Percentiles rank a stretch among this genome's conserved stretches.
These are phyloP conservation scores for Erpobdella octoculata DNA, from an alignment of 2,888 invertebrate species.

Conservation along the genomic window DNA sequence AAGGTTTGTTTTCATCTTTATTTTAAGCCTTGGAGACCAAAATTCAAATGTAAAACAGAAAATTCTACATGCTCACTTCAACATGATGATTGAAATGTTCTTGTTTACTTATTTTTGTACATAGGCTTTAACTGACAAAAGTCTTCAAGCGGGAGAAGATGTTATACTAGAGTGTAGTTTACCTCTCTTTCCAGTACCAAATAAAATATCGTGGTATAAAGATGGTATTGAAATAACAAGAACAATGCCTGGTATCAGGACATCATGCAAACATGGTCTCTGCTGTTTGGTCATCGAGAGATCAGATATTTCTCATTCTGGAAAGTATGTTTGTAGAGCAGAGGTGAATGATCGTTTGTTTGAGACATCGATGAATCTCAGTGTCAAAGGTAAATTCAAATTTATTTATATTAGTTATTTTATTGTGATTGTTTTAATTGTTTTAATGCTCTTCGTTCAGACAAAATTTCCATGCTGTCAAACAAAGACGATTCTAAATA, in stretches of 20 bases:
- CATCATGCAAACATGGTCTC: conserved; percentile 12
- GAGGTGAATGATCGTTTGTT: neutral
- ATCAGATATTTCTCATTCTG: conserved; percentile 22
- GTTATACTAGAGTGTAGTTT: conserved; percentile 45
- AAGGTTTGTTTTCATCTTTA: too few species aligned
- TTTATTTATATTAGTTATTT: too few species aligned
- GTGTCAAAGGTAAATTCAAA: conserved; percentile 6
- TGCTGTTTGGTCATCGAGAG: conserved; percentile 23
- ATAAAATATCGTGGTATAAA: conserved; percentile 47
- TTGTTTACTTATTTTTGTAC: too few species aligned
- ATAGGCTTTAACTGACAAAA: conserved; percentile 40
- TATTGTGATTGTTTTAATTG: too few species aligned
- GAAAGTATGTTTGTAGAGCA: conserved; percentile 26
- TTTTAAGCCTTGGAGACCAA: too few species aligned
- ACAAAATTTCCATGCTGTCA: too few species aligned
- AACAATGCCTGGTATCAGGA: conserved; percentile 9
- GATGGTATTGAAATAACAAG: conserved; percentile 52
- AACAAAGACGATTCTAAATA: too few species aligned
- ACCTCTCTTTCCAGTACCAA: conserved; percentile 46
- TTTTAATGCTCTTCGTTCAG: too few species aligned
- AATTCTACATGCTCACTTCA: too few species aligned
- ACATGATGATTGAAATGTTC: too few species aligned
- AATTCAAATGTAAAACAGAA: too few species aligned
- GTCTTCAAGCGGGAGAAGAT: conserved; percentile 44
- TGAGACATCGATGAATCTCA: neutral